Evolutionary conservation across 2,888 invertebrate genomes (phyloP).

Genomic region (Drosophila merina): DNA sequence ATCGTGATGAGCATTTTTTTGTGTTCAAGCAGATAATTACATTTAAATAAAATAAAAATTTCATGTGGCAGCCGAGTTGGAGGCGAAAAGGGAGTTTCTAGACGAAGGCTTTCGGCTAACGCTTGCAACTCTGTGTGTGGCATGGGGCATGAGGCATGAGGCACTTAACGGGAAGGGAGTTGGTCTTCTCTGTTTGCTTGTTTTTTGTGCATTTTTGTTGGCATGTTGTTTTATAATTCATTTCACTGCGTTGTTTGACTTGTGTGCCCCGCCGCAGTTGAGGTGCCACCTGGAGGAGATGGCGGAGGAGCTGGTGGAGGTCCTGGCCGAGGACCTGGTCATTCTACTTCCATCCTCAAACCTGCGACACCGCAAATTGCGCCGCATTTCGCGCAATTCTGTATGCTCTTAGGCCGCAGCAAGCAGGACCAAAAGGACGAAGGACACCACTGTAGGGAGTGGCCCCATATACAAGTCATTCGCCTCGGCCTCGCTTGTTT

Average conservation of each 20-base stretch:
- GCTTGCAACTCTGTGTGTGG: not conserved
- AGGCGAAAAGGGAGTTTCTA: not conserved
- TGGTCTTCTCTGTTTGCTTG: not conserved
- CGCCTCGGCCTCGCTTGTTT: conserved; percentile 61
- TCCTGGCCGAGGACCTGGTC: not conserved
- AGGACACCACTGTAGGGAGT: conserved; percentile 26
- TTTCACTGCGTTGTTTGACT: conserved; percentile 77
- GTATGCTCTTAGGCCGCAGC: conserved; percentile 65
- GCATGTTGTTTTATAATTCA: conserved; percentile 80
- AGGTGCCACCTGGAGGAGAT: conserved; percentile 15
- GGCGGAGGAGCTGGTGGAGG: not conserved
- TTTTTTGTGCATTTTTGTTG: conserved; percentile 62
- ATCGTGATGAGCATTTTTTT: conserved; percentile 80
- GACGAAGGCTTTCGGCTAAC: conserved; percentile 13
- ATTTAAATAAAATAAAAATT: conserved; percentile 84
- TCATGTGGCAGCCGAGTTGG: conserved; percentile 63
- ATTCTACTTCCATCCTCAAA: not conserved
- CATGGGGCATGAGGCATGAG: not conserved
- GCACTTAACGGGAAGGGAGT: conserved; percentile 4
- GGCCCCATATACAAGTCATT: conserved; percentile 71
- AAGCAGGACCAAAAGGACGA: conserved; percentile 3
- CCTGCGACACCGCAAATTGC: conserved; percentile 66
- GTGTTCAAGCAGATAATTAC: conserved; percentile 83
- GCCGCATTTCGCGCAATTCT: conserved; percentile 62
- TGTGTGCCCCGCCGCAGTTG: conserved; percentile 35